Conservation (phyloP, 2,888 invertebrate genomes). For the Scaptomyza reducta region DNA sequence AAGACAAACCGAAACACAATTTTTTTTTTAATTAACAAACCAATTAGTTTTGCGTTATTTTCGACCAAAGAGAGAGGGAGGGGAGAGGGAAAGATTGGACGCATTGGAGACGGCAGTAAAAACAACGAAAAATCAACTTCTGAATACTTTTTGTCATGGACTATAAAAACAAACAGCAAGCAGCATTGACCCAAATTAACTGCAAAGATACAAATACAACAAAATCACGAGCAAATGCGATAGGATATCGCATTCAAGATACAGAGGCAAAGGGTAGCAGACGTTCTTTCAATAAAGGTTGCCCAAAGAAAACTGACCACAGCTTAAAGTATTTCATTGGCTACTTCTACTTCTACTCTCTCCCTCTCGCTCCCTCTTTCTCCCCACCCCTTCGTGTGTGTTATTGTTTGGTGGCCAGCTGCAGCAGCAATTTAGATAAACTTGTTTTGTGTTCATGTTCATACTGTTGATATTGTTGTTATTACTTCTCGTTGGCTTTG, state of each 20-base stretch:
- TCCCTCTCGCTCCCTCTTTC: constrained; percentile 6
- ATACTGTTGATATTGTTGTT: constrained; percentile 33
- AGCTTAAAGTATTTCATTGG: background rate
- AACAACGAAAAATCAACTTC: constrained; percentile 45
- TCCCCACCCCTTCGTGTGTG: too few relatives aligned
- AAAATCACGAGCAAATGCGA: constrained; percentile 56
- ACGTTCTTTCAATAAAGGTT: background rate
- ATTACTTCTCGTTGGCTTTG: constrained; percentile 42
- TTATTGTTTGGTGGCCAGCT: constrained; percentile 36
- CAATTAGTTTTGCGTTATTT: constrained; percentile 74
- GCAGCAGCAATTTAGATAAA: constrained; percentile 74
- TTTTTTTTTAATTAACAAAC: constrained; percentile 78
- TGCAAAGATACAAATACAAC: constrained; percentile 55
- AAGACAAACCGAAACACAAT: constrained; percentile 31
- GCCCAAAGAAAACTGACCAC: background rate
- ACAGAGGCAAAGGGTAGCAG: background rate
- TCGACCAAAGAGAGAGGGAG: constrained; percentile 34
- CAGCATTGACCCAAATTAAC: constrained; percentile 75
- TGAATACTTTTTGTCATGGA: constrained; percentile 11
- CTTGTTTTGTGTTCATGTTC: constrained; percentile 65
- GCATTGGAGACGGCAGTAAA: constrained; percentile 12
- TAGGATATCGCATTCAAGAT: constrained; percentile 6
- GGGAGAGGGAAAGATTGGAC: background rate
- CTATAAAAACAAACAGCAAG: constrained; percentile 59
- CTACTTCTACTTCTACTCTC: constrained; percentile 12